Percentiles rank a stretch among this genome's conserved stretches.
These are phyloP conservation scores for Columba livia DNA, from an alignment of 2,113 vertebrate species.

Conservation along the genomic window DNA sequence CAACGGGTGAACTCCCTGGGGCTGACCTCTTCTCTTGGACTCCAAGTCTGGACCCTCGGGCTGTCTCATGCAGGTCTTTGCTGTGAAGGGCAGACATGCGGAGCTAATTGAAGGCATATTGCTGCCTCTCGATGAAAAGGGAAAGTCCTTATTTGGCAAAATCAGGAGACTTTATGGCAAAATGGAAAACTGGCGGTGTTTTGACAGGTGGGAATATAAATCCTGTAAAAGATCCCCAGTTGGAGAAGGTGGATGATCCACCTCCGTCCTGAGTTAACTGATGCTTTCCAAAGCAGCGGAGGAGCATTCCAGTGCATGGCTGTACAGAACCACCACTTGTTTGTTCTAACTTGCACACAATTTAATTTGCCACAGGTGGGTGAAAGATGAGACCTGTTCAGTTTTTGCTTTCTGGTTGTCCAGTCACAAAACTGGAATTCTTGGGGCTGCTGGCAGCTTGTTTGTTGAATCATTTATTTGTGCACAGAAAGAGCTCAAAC, in stretches of 20 bases:
- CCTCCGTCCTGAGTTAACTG: not conserved
- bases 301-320: not conserved
- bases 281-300: not conserved
- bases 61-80: not conserved
- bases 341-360: not conserved
- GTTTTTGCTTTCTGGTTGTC: not conserved
- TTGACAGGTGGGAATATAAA: not conserved
- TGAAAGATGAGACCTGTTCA: not conserved
- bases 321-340: not conserved
- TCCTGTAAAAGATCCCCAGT: not conserved
- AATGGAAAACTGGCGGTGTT: not conserved
- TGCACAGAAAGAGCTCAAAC: not conserved
- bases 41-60: not conserved
- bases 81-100: not conserved
- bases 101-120: not conserved
- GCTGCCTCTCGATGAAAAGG: not conserved
- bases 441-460: not conserved
- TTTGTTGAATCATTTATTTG: not conserved
- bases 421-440: not conserved
- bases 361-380: not conserved
- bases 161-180: not conserved
- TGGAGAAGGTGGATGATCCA: not conserved
- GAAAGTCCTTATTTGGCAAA: not conserved
- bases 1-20: not conserved
- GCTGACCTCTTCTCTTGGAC: not conserved